Base-by-base conservation (phyloP, 2,888 invertebrate genomes). In the Cheiracanthium punctorium region DNA sequence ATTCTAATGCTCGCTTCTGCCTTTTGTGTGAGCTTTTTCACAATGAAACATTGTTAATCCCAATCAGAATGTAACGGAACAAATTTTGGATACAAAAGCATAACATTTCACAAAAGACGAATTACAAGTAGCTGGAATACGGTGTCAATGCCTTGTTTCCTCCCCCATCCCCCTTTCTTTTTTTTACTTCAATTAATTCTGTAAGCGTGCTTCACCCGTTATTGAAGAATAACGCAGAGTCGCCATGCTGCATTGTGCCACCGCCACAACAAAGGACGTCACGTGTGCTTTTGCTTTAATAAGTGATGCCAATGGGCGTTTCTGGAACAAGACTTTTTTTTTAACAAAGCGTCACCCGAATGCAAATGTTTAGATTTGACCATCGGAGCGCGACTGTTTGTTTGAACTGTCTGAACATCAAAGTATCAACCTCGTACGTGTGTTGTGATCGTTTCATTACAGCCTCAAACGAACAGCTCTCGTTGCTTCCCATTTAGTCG, bases 281-380 rank as follows among this genome's bases (percentile, higher is more conserved):
- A 77, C 76, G 76, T 77, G 82, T 43, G 65, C 41, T 71, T 82
- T 48, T 17, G 7, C 72, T 67, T 73, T 75, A 84, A 77, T 73
- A 65, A 77, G 72, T 28, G 37, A 64, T 52, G 72, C 52, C 33
- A 41, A 84, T 77, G 67, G 82, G 72, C 82, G 77, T 84, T 84
- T 77, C 77, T 84, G 73, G 82, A 41, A 77, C 82, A 84, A 77
- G 82, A 67, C 24, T 77, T 73, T 67, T n/a, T n/a, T n/a, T n/a
- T n/a, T n/a, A n/a, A n/a, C n/a, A 77, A 75, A 77, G 67, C 67
- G 72, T 84, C 73, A 43, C 72, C 73, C 20, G 72, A 75, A 84
- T 67, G 77, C 77, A 76, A 84, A 84, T 84, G 75, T 71, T 52
- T 73, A 67, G 73, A 28, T 81, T 65, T 72, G 67, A 29, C 58